Base-by-base conservation (phyloP, 1,140 invertebrate species). In the Amyelois transitella region DNA sequence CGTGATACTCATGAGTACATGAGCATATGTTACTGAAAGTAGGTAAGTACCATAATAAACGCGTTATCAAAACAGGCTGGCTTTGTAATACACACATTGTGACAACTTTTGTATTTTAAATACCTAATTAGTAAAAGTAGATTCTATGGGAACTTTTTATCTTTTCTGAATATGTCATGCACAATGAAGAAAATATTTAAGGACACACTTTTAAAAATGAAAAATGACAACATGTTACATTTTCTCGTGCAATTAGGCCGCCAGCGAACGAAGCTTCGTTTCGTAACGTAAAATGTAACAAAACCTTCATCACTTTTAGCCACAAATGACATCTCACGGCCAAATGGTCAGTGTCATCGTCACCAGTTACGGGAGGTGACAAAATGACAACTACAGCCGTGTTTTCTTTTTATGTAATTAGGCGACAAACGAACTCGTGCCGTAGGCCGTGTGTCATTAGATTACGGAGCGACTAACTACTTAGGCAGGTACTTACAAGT, bases 401-500 rank as follows among this genome's bases (percentile, higher is more conserved):
- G 38, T 44, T 20, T 19, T 51, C 38, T 44, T n/a, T n/a, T 24
- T 53, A 53, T 19, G 51, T 43, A 52, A 52, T 52, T 43, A 21
- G 22, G 18, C 28, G 18, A 38, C 7, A 45, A 22, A 21, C 14
- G 19, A 18, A 18, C 28, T 49, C 44, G 14, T 20, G 14, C 43
- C 10, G 45, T n/a, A 1, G 18, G 43, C 18, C n/a, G 18, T 4
- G 2, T 45, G 20, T 48, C 45, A 48, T 48, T 48, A 48, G 4
- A 14, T 3, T 2, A 48, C 12, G 45, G n/a, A 48, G 1, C 18
- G 7, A 8, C 1, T 18, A n/a, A 6, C 4, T 24, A 24, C 22
- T 24, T 38, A 8, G n/a, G 32, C 17, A 14, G 12, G 2, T 32
- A n/a, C 8, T 38, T 38, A 14, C 22, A 24, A n/a, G 25, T 28